Percentiles rank a stretch among this genome's conserved stretches.
These are phyloP conservation scores for Tangara arthus DNA, from an alignment of 2,797 vertebrate genomes.

Conservation along the genomic window DNA sequence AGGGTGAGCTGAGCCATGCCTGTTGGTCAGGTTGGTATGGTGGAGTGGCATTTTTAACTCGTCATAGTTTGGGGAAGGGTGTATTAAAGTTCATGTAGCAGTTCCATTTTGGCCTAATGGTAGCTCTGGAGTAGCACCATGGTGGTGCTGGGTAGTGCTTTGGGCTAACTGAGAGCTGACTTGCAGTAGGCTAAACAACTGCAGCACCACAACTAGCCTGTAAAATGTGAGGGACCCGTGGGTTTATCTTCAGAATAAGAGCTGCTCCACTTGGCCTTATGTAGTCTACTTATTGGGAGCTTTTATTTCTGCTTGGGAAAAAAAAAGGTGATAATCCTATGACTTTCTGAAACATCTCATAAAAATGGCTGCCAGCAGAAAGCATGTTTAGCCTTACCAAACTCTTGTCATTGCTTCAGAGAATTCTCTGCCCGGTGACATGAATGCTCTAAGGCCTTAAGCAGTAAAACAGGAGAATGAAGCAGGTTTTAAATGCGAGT, in stretches of 20 bases:
- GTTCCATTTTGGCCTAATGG: accelerated
- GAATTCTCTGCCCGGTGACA: background rate
- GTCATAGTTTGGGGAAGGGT: accelerated
- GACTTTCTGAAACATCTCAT: background rate
- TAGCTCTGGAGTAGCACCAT: background rate
- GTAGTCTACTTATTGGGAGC: background rate
- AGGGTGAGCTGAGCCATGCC: background rate
- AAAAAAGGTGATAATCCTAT: background rate
- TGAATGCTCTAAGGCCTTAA: background rate
- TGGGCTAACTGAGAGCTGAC: background rate
- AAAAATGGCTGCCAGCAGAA: background rate
- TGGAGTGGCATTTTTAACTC: background rate
- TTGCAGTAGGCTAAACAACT: background rate
- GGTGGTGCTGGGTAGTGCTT: accelerated
- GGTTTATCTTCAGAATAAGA: background rate
- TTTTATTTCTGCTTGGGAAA: background rate
- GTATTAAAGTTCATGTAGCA: too few species aligned
- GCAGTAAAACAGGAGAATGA: background rate
- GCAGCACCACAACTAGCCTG: background rate
- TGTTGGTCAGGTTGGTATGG: background rate
- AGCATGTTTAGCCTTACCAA: background rate
- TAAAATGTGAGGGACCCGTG: background rate
- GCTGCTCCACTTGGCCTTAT: background rate
- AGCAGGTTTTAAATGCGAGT: background rate
- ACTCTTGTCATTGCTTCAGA: accelerated